Evolutionary conservation across 2,797 vertebrate species (phyloP).

Genomic region (Salmo trutta): DNA sequence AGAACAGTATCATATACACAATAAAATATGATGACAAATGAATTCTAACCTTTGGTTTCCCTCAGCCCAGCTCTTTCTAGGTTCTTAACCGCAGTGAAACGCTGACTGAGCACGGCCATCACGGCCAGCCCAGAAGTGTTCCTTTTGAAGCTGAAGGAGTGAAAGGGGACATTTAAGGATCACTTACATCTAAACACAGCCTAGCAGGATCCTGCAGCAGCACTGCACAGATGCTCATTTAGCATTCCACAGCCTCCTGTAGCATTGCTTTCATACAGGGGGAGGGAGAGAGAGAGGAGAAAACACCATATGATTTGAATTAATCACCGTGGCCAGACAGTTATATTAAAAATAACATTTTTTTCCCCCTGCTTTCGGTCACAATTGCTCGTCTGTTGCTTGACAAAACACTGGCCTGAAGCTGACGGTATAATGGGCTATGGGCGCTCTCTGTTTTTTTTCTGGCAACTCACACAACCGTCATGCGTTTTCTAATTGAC

Average conservation of each 20-base stretch:
- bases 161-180: slow-evolving; percentile 35
- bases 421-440: slow-evolving; percentile 62
- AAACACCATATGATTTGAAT: slow-evolving; percentile 79
- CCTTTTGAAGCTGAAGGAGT: slow-evolving; percentile 4
- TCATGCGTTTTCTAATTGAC: slow-evolving; percentile 80
- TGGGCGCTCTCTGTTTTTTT: slow-evolving; percentile 57
- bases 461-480: slow-evolving; percentile 67
- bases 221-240: slow-evolving; percentile 9
- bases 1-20: background rate
- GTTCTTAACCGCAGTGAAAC: background rate
- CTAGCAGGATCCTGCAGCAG: slow-evolving; percentile 7
- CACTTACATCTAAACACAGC: slow-evolving; percentile 32
- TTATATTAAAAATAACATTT: slow-evolving; percentile 82
- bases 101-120: slow-evolving; percentile 2
- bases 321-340: slow-evolving; percentile 83
- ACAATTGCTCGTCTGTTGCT: slow-evolving; percentile 78
- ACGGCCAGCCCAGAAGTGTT: background rate
- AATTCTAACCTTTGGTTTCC: background rate
- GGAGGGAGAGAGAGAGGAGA: slow-evolving; percentile 24
- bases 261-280: slow-evolving; percentile 15
- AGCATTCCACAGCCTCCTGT: slow-evolving; percentile 25
- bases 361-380: slow-evolving; percentile 67
- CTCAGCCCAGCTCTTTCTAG: background rate
- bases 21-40: background rate
- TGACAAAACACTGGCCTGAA: slow-evolving; percentile 73